Evolutionary conservation across 2,113 vertebrate genomes (phyloP), one percentile per base, ranked within the genome.

Genomic region (Pygoscelis antarcticus): DNA sequence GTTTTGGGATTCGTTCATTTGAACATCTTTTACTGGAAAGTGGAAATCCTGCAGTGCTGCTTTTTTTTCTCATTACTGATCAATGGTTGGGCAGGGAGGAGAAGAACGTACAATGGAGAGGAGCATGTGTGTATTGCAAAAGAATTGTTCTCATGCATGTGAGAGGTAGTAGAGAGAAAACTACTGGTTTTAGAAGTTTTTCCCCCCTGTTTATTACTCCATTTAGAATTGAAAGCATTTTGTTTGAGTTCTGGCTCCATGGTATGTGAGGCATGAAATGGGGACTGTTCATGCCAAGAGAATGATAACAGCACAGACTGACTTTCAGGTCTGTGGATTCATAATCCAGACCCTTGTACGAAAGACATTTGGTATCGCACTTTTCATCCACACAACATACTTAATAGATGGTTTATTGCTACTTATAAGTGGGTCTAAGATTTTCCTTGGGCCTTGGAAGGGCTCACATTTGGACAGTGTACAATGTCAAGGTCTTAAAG

Each of bases 391-490:
- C 19, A 11, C 34, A 52, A 68, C 3, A 5, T 61, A 36, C 68
- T 89, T 86, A 69, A 65, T 44, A 34, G 70, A 38, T 34, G 55
- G 51, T 76, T 96, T 94, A 15, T 68, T 84, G 16, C 52, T 68
- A 32, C 38, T 76, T 76, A 2, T 21, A 26, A 78, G 32, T 22
- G 29, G 17, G 23, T 60, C 61, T 55, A 5, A 86, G 26, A 12
- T 44, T 87, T 88, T 71, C 93, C 95, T 93, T 87, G 96, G 94
- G 89, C 82, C 27, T 47, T 91, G 94, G 93, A 97, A 97, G 93
- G 91, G 89, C 93, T 97, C 84, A 49, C 32, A 49, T 96, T 95
- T 96, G 96, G 95, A 96, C 95, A 96, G 87, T 81, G 83, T 87
- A 66, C 87, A 76, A 82, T 85, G 78, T 83, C 84, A 68, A 86